A percentile compares a stretch with the other conserved stretches of the same genome.
Evolutionary conservation across 2,888 invertebrate genomes (phyloP).

Genomic region (Amitus sp.): DNA sequence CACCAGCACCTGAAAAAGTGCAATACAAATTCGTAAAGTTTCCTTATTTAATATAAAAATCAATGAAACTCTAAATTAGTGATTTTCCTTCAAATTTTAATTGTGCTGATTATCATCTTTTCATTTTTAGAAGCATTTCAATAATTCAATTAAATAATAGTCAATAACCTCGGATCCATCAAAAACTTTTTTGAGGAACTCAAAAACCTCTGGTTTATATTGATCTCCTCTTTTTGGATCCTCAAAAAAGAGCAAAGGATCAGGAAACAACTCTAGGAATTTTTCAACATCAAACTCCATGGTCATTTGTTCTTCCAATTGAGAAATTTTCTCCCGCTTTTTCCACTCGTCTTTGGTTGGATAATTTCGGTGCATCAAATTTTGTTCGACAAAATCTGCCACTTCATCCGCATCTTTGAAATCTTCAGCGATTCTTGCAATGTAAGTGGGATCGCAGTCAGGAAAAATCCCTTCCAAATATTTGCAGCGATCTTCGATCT

Average conservation of each 20-base stretch:
- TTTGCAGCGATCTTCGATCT: not conserved
- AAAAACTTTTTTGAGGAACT: not conserved
- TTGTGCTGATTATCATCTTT: too few species aligned
- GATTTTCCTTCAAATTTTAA: too few species aligned
- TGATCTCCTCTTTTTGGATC: slow-evolving; percentile 32
- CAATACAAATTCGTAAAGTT: not conserved
- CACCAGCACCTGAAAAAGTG: not conserved
- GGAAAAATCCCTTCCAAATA: slow-evolving; percentile 52
- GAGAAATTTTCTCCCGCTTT: not conserved
- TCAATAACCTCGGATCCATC: not conserved
- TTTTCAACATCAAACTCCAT: slow-evolving; percentile 63
- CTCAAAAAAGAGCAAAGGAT: slow-evolving; percentile 61
- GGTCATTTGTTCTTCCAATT: slow-evolving; percentile 55
- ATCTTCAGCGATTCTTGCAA: slow-evolving; percentile 36
- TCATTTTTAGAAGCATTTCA: too few species aligned
- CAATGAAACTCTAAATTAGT: not conserved
- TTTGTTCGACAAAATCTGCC: slow-evolving; percentile 33
- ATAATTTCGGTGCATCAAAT: not conserved
- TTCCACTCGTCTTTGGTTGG: not conserved
- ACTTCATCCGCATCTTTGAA: slow-evolving; percentile 32
- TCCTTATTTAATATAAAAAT: not conserved
- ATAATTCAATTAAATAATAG: not conserved
- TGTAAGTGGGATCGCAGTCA: slow-evolving; percentile 53
- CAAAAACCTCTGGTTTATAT: not conserved
- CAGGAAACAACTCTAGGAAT: slow-evolving; percentile 65